These are phyloP conservation scores for Carapus acus DNA, from an alignment of 2,797 vertebrate species.

Conservation along the genomic window DNA sequence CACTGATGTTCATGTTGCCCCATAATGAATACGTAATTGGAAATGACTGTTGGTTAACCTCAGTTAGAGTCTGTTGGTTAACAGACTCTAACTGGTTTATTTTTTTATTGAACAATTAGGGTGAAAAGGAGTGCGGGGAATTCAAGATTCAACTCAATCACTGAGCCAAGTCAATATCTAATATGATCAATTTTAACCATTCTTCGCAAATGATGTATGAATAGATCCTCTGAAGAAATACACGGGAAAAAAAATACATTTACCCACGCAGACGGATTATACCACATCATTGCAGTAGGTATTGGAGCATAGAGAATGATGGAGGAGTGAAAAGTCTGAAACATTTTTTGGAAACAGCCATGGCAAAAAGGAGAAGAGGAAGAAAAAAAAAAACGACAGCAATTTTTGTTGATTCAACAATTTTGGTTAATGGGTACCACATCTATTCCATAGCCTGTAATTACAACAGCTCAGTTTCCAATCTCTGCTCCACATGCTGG, in stretches of 20 bases:
- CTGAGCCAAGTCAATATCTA: conserved; percentile 24
- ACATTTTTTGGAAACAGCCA: conserved; percentile 73
- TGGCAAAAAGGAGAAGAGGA: no score
- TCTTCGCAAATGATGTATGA: conserved; percentile 40
- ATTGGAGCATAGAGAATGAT: conserved; percentile 71
- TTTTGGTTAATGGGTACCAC: conserved; percentile 84
- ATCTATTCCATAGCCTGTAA: conserved; percentile 82
- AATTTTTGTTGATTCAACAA: conserved; percentile 85
- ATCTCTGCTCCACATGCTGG: conserved; percentile 74
- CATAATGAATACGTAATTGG: conserved; percentile 41
- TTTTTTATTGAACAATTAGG: conserved; percentile 52
- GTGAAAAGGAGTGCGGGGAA: conserved; percentile 36
- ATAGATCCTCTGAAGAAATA: conserved; percentile 22
- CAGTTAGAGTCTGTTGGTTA: conserved; percentile 45
- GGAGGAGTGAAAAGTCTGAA: conserved; percentile 72
- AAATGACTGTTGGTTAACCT: conserved; percentile 51
- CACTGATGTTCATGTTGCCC: conserved; percentile 14
- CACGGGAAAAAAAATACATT: conserved; percentile 46
- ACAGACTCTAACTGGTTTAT: conserved; percentile 48
- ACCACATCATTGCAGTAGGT: conserved; percentile 74
- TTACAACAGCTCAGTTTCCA: conserved; percentile 85
- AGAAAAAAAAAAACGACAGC: conserved; percentile 76
- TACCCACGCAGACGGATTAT: conserved; percentile 59
- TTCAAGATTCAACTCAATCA: conserved; percentile 33
- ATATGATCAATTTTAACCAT: conserved; percentile 28